Conservation (phyloP, 2,797 vertebrate species). For the Buceros bicornis region DNA sequence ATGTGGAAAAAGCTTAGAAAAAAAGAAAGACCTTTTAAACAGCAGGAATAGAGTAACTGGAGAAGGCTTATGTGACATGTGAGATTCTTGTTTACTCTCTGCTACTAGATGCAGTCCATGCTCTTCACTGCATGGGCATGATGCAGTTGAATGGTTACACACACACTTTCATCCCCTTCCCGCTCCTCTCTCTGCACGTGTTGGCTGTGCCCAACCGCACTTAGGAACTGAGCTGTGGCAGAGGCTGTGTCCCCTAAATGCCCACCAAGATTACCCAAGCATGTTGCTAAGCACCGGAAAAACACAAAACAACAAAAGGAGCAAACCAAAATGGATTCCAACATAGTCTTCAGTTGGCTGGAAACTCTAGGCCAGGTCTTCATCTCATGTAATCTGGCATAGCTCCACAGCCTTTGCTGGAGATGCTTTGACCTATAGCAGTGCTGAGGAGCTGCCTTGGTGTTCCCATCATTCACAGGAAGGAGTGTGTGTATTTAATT, state of each 20-base stretch:
- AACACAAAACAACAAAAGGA: not conserved
- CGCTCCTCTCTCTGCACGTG: not conserved
- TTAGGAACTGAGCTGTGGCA: not conserved
- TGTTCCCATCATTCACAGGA: not conserved
- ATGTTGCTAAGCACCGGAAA: not conserved
- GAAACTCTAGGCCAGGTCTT: not conserved
- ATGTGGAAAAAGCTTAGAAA: not conserved
- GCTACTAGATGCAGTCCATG: not conserved
- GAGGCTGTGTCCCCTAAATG: not conserved
- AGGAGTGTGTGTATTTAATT: not conserved
- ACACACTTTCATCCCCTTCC: fast-evolving
- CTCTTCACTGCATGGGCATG: not conserved
- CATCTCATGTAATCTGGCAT: not conserved
- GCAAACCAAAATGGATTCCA: not conserved
- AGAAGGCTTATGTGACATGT: not conserved
- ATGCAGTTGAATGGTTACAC: not conserved
- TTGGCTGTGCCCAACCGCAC: fast-evolving
- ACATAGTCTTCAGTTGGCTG: not conserved
- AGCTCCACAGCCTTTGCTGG: not conserved
- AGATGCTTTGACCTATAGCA: not conserved
- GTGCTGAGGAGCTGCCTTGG: not conserved
- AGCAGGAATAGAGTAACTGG: not conserved
- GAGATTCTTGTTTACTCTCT: not conserved
- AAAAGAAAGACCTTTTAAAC: not conserved
- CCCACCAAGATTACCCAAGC: not conserved